Percentiles rank a stretch among this genome's conserved stretches.
phyloP scores from a whole-genome alignment of 2,797 vertebrate genomes.

The Rhyacichthys aspro region DNA sequence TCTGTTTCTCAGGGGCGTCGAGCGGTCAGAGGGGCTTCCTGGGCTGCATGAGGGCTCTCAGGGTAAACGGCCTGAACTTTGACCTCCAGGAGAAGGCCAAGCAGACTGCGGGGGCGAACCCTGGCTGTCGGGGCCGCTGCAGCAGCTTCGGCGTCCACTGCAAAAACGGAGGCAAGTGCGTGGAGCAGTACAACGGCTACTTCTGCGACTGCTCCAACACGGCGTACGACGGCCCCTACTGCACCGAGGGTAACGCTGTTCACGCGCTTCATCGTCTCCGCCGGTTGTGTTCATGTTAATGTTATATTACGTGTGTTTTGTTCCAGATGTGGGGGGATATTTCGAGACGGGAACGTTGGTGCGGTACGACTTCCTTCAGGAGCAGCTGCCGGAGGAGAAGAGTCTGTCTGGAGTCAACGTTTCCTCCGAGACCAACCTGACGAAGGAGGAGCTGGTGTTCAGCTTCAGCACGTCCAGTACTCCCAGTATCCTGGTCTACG shows the following conservation, averaged over 20 bases:
- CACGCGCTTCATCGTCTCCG: too few species aligned
- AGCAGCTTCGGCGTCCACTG: slow-evolving; percentile 89
- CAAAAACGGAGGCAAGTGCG: slow-evolving; percentile 89
- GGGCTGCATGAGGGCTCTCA: slow-evolving; percentile 92
- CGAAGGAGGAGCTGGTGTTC: slow-evolving; percentile 88
- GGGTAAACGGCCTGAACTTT: slow-evolving; percentile 89
- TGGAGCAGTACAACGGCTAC: slow-evolving; percentile 94
- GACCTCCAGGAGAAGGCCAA: slow-evolving; percentile 91
- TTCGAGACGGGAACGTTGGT: slow-evolving; percentile 95
- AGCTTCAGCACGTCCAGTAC: slow-evolving; percentile 94
- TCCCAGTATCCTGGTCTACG: slow-evolving; percentile 89
- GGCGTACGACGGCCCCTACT: slow-evolving; percentile 91
- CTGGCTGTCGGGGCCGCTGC: slow-evolving; percentile 95
- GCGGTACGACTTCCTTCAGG: slow-evolving; percentile 88
- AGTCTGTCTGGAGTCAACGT: slow-evolving; percentile 50
- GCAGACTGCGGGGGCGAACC: slow-evolving; percentile 87
- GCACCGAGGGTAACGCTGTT: slow-evolving; percentile 89
- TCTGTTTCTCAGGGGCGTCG: slow-evolving; percentile 83
- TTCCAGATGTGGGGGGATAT: slow-evolving; percentile 92
- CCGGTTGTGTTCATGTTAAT: too few species aligned
- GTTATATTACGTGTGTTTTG: neutral
- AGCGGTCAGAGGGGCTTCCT: slow-evolving; percentile 93
- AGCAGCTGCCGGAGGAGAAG: slow-evolving; percentile 68
- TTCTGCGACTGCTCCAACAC: slow-evolving; percentile 91
- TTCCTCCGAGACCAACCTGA: slow-evolving; percentile 77